Evolutionary conservation across 2,113 vertebrate genomes (phyloP), one percentile per base, ranked within the genome.

Genomic region (Bubalus kerabau): DNA sequence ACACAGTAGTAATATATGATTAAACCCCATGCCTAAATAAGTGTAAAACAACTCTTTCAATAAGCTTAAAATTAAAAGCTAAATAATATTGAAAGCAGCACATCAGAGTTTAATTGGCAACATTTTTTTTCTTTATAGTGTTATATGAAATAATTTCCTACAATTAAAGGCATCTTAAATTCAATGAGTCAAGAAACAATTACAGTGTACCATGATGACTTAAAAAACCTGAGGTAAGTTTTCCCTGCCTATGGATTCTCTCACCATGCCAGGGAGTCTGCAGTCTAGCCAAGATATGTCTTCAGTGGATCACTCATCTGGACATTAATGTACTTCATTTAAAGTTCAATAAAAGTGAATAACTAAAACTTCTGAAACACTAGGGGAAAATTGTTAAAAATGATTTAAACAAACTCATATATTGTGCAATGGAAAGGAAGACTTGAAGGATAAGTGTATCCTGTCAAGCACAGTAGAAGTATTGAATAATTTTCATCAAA

Each of bases 81-180:
- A 95, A 86, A 62, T 52, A 83, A 90, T 62, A 91, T 90, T 21
- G 36, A 83, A 95, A 88, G 23, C 71, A 93, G 90, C 52, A 40
- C 60, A 74, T 85, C 54, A 76, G 19, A 83, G 12, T 93, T 91
- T 43, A 91, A 87, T 74, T 92, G 50, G 56, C 46, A 95, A 93
- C 5, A 36, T 15, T 92, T 93, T 80, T 64, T 97, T 94, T 83
- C 56, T 62, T 95, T n/a, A 57, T 28, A 57, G 21, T 88, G 2
- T 87, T 94, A 78, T 2, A 91, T 82, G 60, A 96, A 88, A 85
- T 96, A 71, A 91, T 91, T 84, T 86, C 14, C 76, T 64, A 85
- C 76, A 82, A 12, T 50, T 80, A 96, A 88, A 96, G 40, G 1
- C 48, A 94, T 85, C 48, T 84, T 87, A 94, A 94, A 87, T 52